These are phyloP conservation scores for Laspeyria flexula DNA, from an alignment of 2,888 invertebrate species.

Conservation along the genomic window DNA sequence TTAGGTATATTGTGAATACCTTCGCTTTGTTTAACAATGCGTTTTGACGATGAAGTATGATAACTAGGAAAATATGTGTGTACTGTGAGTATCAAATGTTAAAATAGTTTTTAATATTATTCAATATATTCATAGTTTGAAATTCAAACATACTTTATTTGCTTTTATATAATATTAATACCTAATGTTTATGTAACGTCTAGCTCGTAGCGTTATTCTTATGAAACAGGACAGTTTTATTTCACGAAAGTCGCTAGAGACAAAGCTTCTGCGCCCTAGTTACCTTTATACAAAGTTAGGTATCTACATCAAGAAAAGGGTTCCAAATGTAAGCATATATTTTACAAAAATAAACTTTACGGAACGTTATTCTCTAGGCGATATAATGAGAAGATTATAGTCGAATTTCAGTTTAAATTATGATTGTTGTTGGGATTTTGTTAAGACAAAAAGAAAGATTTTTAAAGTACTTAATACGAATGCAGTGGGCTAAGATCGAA, in stretches of 20 bases:
- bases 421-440: constrained; percentile 18
- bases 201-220: not conserved
- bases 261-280: not conserved
- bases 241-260: not conserved
- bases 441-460: not conserved
- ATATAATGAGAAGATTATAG: constrained; percentile 27
- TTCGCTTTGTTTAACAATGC: too few species aligned
- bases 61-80: too few species aligned
- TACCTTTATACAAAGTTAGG: not conserved
- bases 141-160: too few species aligned
- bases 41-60: too few species aligned
- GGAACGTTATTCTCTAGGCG: constrained; percentile 5
- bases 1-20: too few species aligned
- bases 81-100: too few species aligned
- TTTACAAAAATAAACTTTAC: constrained; percentile 12
- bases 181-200: too few species aligned
- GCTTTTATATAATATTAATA: not conserved
- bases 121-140: too few species aligned
- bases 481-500: too few species aligned
- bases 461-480: too few species aligned
- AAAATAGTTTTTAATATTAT: too few species aligned
- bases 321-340: constrained; percentile 4
- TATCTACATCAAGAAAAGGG: constrained; percentile 1
- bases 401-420: constrained; percentile 33
- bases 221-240: not conserved